Base-by-base conservation (phyloP, 2,888 invertebrate species). In the Lithophane ornitopus region DNA sequence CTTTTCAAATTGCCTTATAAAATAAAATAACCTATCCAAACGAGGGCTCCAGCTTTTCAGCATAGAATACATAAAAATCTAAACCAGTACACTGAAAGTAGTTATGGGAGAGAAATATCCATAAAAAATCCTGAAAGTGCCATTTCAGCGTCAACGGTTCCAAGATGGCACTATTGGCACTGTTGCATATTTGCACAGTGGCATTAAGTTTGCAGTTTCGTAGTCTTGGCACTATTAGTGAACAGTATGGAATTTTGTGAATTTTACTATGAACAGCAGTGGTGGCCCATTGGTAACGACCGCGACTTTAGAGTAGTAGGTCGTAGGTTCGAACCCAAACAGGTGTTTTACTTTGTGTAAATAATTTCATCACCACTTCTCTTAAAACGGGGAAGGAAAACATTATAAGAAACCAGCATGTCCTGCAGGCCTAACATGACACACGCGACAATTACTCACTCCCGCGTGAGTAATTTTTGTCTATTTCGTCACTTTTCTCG, bases 121-220 rank as follows among this genome's bases (percentile, higher is more conserved):
- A 76, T 84, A 70, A 76, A 83, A 72, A 63, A 52, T 63, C 59
- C 39, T 68, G 65, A 69, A 80, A 74, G 63, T 73, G 81, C 81
- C 58, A 56, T 73, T 80, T 73, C 81, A 63, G 85, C 85, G 41
- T n/a, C 70, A 34, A n/a, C n/a, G n/a, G 67, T 61, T 84, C 85
- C 76, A 82, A 80, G 62, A 76, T 80, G 67, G 70, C 16, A 14
- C 22, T 62, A 58, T 58, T 80, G 77, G 77, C 56, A 26, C n/a
- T 22, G 22, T 59, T 34, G 59, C 59, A 52, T 68, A 49, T 44
- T 59, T 28, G 63, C 70, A 61, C 56, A 63, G 44, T 56, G n/a
- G 41, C 41, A 39, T 12, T 49, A 46, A 52, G 52, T 54, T 26
- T 73, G 72, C 76, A 81, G 72, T 76, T 70, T 76, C 22, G 49